Base-by-base conservation (phyloP, 2,888 invertebrate genomes). In the Erebia epiphron region DNA sequence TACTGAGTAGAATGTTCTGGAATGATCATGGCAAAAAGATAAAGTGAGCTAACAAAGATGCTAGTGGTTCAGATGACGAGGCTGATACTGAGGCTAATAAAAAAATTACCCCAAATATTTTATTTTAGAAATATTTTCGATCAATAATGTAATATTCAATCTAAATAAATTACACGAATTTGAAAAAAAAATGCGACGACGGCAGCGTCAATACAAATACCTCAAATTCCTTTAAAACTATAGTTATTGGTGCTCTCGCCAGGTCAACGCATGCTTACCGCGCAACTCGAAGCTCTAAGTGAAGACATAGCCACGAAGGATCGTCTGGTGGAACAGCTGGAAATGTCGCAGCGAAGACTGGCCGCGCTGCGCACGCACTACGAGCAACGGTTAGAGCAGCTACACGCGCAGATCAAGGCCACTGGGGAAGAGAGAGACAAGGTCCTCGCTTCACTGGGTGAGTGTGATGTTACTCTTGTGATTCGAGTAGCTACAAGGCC, bases 261-360 rank as follows among this genome's bases (percentile, higher is more conserved):
- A 92, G 92, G 90, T 58, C 92, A 92, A 80, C 87, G 88, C 58
- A 95, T 95, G 54, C 95, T 96, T 74, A 95, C 97, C 77, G 97
- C 97, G 46, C 98, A 98, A 84, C 91, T 99, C 72, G 97, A 98
- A 14, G 97, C 97, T 11, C 91, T 99, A 16, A 98, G 98, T 70
- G 97, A 97, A 62, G 98, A 99, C 87, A 99, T 99, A 76, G 97
- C 97, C 83, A 97, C 98, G 69, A 99, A 99, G 86, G 97, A 98
- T 78, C 96, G 98, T 70, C 94, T 99, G 60, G 98, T 99, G 75
- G 98, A 98, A 81, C 98, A 99, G 82, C 88, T 99, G 76, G 99
- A 99, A 86, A 91, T 96, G 70, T 98, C 98, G 0, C 98, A 99
- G 84, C 95, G 97, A 68, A 94, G 98, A 63, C 94, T 99, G 83